Evolutionary conservation across 2,888 invertebrate species (phyloP).

Genomic region (Agrilus mali): DNA sequence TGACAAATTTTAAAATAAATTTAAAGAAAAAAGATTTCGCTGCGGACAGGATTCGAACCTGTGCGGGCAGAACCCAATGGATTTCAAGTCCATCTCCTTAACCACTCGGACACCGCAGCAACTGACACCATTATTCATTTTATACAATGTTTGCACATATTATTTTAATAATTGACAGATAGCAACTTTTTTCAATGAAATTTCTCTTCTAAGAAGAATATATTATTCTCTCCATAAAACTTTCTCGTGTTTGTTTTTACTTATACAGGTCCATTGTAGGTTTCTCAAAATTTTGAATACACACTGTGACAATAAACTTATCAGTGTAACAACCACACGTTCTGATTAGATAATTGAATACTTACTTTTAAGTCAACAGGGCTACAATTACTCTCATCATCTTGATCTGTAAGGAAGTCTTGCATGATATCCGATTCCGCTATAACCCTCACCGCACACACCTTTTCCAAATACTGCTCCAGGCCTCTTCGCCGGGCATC

Average conservation of each 20-base stretch:
- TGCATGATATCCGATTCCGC: slow-evolving; percentile 96
- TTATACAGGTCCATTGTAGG: too few species aligned
- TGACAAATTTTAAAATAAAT: too few species aligned
- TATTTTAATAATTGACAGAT: too few species aligned
- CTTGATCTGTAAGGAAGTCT: slow-evolving; percentile 89
- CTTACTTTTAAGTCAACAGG: slow-evolving; percentile 55
- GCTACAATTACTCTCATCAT: slow-evolving; percentile 60
- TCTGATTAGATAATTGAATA: not conserved
- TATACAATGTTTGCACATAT: too few species aligned
- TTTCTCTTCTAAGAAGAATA: too few species aligned
- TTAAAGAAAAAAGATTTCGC: slow-evolving; percentile 32
- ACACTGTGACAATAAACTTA: too few species aligned
- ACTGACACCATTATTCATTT: too few species aligned
- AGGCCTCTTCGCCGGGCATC: slow-evolving; percentile 88
- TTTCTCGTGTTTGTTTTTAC: too few species aligned
- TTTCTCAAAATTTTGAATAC: too few species aligned
- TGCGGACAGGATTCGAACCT: slow-evolving; percentile 79
- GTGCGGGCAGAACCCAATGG: slow-evolving; percentile 66
- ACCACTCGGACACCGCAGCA: slow-evolving; percentile 73
- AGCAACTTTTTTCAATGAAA: too few species aligned
- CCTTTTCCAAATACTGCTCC: slow-evolving; percentile 95
- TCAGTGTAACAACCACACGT: too few species aligned
- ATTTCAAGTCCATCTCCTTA: slow-evolving; percentile 79
- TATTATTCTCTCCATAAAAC: too few species aligned
- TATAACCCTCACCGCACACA: slow-evolving; percentile 94